Evolutionary conservation across 1,140 invertebrate species (phyloP).

Genomic region (Drosophila setifemur): DNA sequence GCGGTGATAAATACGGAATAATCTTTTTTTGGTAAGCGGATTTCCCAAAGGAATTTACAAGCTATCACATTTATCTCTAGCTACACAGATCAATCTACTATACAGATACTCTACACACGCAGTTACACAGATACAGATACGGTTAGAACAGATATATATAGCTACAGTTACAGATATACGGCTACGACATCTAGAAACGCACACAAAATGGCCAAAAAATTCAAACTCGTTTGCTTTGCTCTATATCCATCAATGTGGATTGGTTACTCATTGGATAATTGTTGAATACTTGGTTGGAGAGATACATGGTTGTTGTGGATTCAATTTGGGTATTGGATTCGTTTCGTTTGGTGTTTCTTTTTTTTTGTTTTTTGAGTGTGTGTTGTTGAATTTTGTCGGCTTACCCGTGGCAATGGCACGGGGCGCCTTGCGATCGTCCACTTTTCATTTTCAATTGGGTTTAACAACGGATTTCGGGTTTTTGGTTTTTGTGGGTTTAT

Average conservation of each 20-base stretch:
- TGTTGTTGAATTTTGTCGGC: slow-evolving; percentile 23
- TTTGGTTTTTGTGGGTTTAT: slow-evolving; percentile 3
- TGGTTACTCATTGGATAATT: background rate
- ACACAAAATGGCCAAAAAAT: background rate
- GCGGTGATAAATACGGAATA: slow-evolving; percentile 9
- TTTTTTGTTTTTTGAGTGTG: background rate
- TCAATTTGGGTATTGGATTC: too few species aligned
- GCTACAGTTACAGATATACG: slow-evolving; percentile 1
- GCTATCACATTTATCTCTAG: too few species aligned
- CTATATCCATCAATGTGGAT: background rate
- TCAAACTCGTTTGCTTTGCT: slow-evolving; percentile 15
- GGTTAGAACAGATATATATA: background rate
- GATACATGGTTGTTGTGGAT: too few species aligned
- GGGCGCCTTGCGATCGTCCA: slow-evolving; percentile 67
- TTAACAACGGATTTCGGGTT: background rate
- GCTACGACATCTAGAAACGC: slow-evolving; percentile 1
- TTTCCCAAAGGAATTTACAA: background rate
- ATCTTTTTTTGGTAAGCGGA: background rate
- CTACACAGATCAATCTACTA: background rate
- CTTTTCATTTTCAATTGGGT: slow-evolving; percentile 32
- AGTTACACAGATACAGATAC: background rate
- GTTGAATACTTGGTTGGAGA: background rate
- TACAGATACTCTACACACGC: background rate
- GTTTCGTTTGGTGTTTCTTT: slow-evolving; percentile 4
- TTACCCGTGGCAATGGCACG: slow-evolving; percentile 67